phyloP scores from a whole-genome alignment of 2,113 vertebrate species.

The Echinops telfairi region DNA sequence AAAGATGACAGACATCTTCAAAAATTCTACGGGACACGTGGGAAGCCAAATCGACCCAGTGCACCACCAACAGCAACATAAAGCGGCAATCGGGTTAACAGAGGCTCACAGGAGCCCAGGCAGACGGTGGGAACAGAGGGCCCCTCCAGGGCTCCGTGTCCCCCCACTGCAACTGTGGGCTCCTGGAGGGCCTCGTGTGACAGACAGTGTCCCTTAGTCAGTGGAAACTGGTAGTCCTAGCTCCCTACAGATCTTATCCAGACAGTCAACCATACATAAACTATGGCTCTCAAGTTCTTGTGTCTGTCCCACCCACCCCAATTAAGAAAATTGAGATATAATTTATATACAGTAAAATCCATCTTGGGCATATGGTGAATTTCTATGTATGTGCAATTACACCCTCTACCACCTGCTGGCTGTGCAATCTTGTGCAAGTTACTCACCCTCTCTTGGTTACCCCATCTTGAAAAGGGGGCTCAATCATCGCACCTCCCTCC shows the following conservation, averaged over 20 bases:
- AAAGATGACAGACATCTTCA: background rate
- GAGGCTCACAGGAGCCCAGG: background rate
- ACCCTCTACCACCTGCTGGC: background rate
- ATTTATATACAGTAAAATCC: background rate
- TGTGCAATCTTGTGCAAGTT: too few relatives aligned
- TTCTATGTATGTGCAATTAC: background rate
- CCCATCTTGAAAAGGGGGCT: too few relatives aligned
- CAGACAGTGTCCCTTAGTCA: background rate
- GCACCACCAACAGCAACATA: background rate
- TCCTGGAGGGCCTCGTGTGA: too few relatives aligned
- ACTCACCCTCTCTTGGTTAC: too few relatives aligned
- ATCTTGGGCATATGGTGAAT: background rate
- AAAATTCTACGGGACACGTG: background rate
- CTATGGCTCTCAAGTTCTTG: background rate
- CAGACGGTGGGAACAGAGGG: background rate
- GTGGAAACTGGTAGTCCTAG: background rate
- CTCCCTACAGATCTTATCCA: background rate
- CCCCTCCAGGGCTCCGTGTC: background rate
- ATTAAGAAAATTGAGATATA: background rate
- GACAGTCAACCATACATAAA: background rate
- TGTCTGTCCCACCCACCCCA: background rate
- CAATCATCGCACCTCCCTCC: too few relatives aligned
- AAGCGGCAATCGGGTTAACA: background rate
- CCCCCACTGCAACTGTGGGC: too few relatives aligned
- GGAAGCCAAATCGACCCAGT: background rate